Evolutionary conservation across 2,797 vertebrate genomes (phyloP), one percentile per base, ranked within the genome.

Genomic region (Crypturellus tataupa): DNA sequence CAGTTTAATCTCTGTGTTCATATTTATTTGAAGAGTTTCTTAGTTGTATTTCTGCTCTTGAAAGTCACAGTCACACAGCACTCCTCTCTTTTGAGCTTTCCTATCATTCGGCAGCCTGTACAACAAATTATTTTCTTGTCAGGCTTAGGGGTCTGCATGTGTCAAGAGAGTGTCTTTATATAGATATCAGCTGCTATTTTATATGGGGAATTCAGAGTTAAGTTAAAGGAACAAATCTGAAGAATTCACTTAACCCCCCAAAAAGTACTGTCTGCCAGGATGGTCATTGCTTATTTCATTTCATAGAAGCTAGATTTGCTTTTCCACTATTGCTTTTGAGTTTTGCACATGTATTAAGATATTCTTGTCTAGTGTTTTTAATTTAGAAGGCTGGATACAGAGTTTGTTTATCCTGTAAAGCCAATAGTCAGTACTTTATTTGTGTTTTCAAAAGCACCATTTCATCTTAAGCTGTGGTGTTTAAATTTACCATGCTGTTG

Each of bases 91-190:
- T 92, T 95, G 82, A 93, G 85, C 83, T 90, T 92, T 68, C 55
- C 67, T 91, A 92, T 90, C 55, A 7, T 94, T 91, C 91, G 89
- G 64, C 89, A 80, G 53, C 31, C 62, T 95, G 69, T 85, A 76
- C 29, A 94, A 91, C 88, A 96, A 97, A 97, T 96, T 91, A 86
- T 78, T 64, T 85, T 95, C 87, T 53, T 91, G 70, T 94, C 88
- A 93, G 47, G 75, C 87, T 85, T 91, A 96, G 75, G 87, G 71
- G 55, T 76, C 79, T 93, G 67, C 60, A 93, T 95, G 80, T 69
- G 35, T 80, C 46, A 63, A 90, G 80, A 93, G 88, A 93, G 17
- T 1, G 4, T 59, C 60, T 71, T 90, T 86, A 87, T 72, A 78
- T 21, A 94, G 77, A 80, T 92, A 89, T 89, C 35, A 95, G 73